Conservation (phyloP, 2,888 invertebrate genomes). For the Tenodera sinensis region DNA sequence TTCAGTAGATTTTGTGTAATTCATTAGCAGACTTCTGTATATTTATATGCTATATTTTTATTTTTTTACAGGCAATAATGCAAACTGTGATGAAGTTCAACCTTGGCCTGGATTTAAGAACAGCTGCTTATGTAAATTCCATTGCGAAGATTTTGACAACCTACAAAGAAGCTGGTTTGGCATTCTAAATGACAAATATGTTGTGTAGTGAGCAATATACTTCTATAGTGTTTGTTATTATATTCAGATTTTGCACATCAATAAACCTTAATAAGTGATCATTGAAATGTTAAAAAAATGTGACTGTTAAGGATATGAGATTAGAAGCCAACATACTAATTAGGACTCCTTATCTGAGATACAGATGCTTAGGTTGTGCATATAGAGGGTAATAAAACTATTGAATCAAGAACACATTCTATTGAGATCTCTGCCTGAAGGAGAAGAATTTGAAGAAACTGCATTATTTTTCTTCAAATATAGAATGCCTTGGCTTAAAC, state of each 20-base stretch:
- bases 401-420: too few relatives aligned
- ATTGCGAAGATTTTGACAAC: slow-evolving; percentile 96
- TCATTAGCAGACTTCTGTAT: not conserved
- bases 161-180: slow-evolving; percentile 90
- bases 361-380: too few relatives aligned
- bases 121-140: slow-evolving; percentile 94
- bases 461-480: too few relatives aligned
- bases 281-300: not conserved
- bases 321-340: not conserved
- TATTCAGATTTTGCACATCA: too few relatives aligned
- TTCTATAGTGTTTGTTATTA: too few relatives aligned
- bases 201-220: too few relatives aligned
- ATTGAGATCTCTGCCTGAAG: too few relatives aligned
- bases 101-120: slow-evolving; percentile 89
- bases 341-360: not conserved
- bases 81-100: slow-evolving; percentile 87
- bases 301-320: not conserved
- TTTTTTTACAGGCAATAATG: slow-evolving; percentile 77
- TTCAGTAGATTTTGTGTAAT: not conserved
- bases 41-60: slow-evolving; percentile 25
- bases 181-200: slow-evolving; percentile 60
- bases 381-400: too few relatives aligned
- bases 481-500: too few relatives aligned
- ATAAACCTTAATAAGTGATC: too few relatives aligned
- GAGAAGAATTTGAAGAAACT: too few relatives aligned